Evolutionary conservation across 2,113 vertebrate genomes (phyloP).

Genomic region (Poeciliopsis occidentalis): DNA sequence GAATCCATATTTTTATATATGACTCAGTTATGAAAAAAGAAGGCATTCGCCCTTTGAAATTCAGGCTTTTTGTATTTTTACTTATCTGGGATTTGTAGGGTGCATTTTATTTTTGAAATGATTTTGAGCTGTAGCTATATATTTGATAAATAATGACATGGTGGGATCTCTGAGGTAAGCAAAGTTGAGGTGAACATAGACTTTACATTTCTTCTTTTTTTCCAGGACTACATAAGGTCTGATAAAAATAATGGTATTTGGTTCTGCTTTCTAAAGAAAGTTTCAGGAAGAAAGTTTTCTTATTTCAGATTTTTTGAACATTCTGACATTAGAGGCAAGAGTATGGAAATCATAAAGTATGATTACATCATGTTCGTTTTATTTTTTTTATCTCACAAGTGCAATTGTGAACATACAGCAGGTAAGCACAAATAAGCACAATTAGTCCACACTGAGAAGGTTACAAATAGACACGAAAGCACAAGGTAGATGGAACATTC

Average conservation of each 20-base stretch:
- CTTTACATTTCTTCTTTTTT: background rate
- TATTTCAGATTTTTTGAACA: background rate
- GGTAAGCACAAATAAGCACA: constrained; percentile 45
- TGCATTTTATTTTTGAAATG: background rate
- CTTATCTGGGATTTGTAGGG: background rate
- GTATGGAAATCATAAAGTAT: background rate
- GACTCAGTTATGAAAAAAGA: too few species aligned
- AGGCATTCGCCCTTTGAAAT: too few species aligned
- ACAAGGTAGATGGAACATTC: background rate
- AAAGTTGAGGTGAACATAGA: background rate
- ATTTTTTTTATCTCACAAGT: constrained; percentile 51
- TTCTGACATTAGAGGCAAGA: too few species aligned
- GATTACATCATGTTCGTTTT: constrained; percentile 14
- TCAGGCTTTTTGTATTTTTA: too few species aligned
- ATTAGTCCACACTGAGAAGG: constrained; percentile 47
- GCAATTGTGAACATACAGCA: constrained; percentile 48
- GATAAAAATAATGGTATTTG: background rate
- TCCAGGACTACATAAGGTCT: background rate
- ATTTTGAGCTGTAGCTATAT: too few species aligned
- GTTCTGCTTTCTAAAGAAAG: background rate
- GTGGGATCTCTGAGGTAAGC: background rate
- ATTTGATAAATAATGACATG: background rate
- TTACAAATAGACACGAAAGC: constrained; percentile 29
- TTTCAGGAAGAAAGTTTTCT: background rate
- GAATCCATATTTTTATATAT: too few species aligned